These are phyloP conservation scores for Monomorium pharaonis DNA, from an alignment of 1,140 invertebrate genomes.

Conservation along the genomic window DNA sequence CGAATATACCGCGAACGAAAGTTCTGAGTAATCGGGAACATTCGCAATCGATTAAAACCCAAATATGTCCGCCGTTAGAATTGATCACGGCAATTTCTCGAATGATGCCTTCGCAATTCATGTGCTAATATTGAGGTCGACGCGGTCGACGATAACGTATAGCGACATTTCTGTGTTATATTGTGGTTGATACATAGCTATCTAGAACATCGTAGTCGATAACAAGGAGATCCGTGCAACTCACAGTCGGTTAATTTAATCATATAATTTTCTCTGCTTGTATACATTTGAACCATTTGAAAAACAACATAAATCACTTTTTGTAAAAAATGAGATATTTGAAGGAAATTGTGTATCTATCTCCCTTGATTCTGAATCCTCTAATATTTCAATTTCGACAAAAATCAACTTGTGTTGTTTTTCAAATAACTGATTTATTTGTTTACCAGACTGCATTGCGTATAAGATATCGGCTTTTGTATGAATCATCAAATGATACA, in stretches of 20 bases:
- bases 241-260: slow-evolving; percentile 35
- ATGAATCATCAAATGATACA: not conserved
- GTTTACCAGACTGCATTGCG: not conserved
- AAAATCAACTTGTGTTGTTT: too few relatives aligned
- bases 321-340: too few relatives aligned
- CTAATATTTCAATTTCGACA: too few relatives aligned
- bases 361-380: too few relatives aligned
- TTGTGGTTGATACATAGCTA: not conserved
- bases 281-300: not conserved
- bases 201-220: slow-evolving; percentile 33
- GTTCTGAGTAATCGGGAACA: not conserved
- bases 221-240: slow-evolving; percentile 29
- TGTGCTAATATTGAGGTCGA: slow-evolving; percentile 44
- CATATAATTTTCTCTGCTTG: not conserved
- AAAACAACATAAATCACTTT: too few relatives aligned
- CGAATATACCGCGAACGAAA: not conserved
- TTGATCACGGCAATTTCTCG: slow-evolving; percentile 38
- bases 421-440: not conserved
- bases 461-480: not conserved
- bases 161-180: slow-evolving; percentile 51
- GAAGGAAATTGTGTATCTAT: too few relatives aligned
- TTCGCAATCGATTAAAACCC: slow-evolving; percentile 31
- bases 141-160: slow-evolving; percentile 45
- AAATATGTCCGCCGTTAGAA: slow-evolving; percentile 19
- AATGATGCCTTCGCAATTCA: slow-evolving; percentile 37